Percentiles rank a stretch among this genome's conserved stretches.
phyloP scores from a whole-genome alignment of 2,888 invertebrate genomes.

The Ectobius pallidus region DNA sequence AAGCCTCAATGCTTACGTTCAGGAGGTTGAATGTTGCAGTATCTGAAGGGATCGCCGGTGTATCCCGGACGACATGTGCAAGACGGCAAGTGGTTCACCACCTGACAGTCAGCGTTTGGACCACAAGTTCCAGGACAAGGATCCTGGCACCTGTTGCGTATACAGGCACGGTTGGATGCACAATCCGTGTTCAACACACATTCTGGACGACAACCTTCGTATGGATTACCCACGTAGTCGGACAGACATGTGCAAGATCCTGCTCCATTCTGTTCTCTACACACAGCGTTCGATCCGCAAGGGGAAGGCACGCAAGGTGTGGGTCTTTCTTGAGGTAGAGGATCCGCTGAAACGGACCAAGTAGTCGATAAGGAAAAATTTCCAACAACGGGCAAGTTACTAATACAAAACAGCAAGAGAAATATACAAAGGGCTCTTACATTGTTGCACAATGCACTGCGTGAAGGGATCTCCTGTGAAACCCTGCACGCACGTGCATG shows the following conservation, averaged over 20 bases:
- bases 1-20: conserved; percentile 29
- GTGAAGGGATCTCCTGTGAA: conserved; percentile 53
- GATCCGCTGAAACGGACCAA: conserved; percentile 60
- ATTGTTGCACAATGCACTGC: conserved; percentile 45
- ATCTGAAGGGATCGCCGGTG: conserved; percentile 56
- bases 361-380: conserved; percentile 32
- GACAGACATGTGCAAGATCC: conserved; percentile 62
- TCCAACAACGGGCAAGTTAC: too few relatives aligned
- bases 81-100: conserved; percentile 59
- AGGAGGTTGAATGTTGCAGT: conserved; percentile 48
- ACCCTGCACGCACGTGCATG: conserved; percentile 49
- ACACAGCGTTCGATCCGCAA: conserved; percentile 49
- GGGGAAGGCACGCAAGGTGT: conserved; percentile 44
- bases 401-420: too few relatives aligned
- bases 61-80: conserved; percentile 64
- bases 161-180: conserved; percentile 70
- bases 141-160: conserved; percentile 74
- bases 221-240: conserved; percentile 70
- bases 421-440: conserved; percentile 11
- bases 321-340: conserved; percentile 41
- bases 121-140: conserved; percentile 68
- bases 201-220: conserved; percentile 65
- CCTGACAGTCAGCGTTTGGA: conserved; percentile 59
- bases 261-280: conserved; percentile 51
- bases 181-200: conserved; percentile 76